Conservation (phyloP, 1,140 invertebrate species). For the Lysiphlebus fabarum region DNA sequence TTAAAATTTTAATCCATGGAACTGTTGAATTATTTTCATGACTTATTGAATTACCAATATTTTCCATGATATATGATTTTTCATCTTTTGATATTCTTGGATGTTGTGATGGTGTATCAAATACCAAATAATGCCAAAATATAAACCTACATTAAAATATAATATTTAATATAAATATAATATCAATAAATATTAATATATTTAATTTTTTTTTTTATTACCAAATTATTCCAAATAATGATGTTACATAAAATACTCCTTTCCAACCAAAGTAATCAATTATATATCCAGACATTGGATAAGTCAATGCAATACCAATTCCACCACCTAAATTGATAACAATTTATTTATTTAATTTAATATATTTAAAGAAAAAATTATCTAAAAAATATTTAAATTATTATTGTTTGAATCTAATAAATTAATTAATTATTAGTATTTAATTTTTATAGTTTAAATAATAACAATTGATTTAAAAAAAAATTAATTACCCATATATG, state of each 20-base stretch:
- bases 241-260: slow-evolving; percentile 11
- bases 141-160: slow-evolving; percentile 35
- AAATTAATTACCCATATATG: slow-evolving; percentile 58
- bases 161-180: background rate
- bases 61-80: slow-evolving; percentile 59
- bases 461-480: too few species aligned
- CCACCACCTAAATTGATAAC: slow-evolving; percentile 5
- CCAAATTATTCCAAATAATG: slow-evolving; percentile 8
- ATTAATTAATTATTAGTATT: too few species aligned
- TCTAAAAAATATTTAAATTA: too few species aligned
- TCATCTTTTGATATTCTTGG: slow-evolving; percentile 71
- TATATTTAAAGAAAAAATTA: too few species aligned
- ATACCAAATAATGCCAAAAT: slow-evolving; percentile 59
- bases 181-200: too few species aligned
- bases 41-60: slow-evolving; percentile 54
- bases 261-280: slow-evolving; percentile 9
- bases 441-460: too few species aligned
- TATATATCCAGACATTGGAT: slow-evolving; percentile 10
- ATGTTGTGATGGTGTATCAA: slow-evolving; percentile 69
- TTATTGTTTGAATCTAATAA: too few species aligned
- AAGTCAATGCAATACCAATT: slow-evolving; percentile 17
- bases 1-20: slow-evolving; percentile 73
- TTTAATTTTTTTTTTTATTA: background rate
- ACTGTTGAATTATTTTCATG: slow-evolving; percentile 47
- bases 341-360: background rate